phyloP scores from a whole-genome alignment of 1,140 invertebrate species.

The Bradysia coprophila region DNA sequence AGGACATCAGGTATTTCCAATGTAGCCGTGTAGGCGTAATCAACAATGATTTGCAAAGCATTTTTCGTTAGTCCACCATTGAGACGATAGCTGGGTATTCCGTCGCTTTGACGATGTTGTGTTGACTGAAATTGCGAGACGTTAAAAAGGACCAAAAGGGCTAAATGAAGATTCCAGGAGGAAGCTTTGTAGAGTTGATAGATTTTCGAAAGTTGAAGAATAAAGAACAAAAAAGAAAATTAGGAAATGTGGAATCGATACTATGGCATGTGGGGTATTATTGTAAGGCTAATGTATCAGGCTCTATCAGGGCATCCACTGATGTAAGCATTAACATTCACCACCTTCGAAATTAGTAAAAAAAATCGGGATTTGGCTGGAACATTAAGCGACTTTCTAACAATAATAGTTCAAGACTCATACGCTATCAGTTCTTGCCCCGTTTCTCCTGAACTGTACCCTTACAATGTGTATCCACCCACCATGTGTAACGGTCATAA shows the following conservation, averaged over 20 bases:
- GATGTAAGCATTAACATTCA: too few species aligned
- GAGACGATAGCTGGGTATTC: constrained; percentile 5
- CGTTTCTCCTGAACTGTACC: too few species aligned
- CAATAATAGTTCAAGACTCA: too few species aligned
- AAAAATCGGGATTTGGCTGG: background rate
- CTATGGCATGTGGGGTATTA: too few species aligned
- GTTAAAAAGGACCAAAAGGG: background rate
- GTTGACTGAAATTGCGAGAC: background rate
- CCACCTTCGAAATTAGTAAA: background rate
- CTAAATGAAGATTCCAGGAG: background rate
- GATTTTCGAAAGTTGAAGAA: background rate
- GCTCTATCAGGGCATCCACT: too few species aligned
- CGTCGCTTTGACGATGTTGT: constrained; percentile 3
- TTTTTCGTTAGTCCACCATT: constrained; percentile 4
- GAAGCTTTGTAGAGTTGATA: too few species aligned
- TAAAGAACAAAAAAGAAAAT: background rate
- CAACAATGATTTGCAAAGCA: constrained; percentile 50
- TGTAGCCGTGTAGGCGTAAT: constrained; percentile 59
- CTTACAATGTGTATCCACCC: too few species aligned
- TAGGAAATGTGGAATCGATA: too few species aligned
- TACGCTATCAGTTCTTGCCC: too few species aligned
- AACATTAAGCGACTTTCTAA: background rate
- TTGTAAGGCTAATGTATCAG: too few species aligned
- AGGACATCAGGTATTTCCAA: constrained; percentile 24
- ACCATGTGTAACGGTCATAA: too few species aligned